Evolutionary conservation across 2,113 vertebrate species (phyloP), one percentile per base, ranked within the genome.

Genomic region (Ramphastos sulfuratus): DNA sequence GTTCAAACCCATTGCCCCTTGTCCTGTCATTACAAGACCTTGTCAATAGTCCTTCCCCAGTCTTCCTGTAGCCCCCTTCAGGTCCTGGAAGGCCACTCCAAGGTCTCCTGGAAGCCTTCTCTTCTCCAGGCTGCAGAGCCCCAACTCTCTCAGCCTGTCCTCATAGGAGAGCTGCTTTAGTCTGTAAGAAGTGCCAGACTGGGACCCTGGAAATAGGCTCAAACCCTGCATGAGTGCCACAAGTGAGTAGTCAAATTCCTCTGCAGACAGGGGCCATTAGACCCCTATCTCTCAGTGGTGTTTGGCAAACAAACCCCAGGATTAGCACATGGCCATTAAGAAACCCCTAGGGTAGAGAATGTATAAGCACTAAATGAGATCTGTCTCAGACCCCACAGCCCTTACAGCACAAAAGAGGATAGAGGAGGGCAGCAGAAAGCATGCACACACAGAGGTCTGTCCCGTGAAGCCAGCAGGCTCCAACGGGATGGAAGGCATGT

Each of bases 401-500:
- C 59, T 55, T 91, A 65, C 50, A 33, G 64, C 9, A 50, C 5
- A 6, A 79, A 82, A 33, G 1, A 69, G 46, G 46, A 76, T 13
- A 56, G n/a, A 76, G 71, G 46, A 42, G 37, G n/a, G 58, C 30
- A 79, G 52, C 59, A 69, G 85, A 73, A 69, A 80, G 52, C 79
- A 61, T 2, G 37, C 46, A 30, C 7, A 12, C 54, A n/a, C 33
- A 44, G 1, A 12, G 21, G 60, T 35, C 79, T 90, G 60, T 65
- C 48, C 90, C 76, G 60, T 90, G 79, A 91, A 85, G 85, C 67
- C 92, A 92, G 79, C 78, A 91, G 93, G 89, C 82, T 89, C 70
- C 78, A 85, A 81, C 72, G 86, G 87, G 84, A 87, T 78, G 78
- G 78, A 91, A 94, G 75, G 58, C 85, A 91, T 3, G 11, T 92